Percentiles rank a stretch among this genome's conserved stretches.
phyloP scores from a whole-genome alignment of 1,140 invertebrate genomes.

The Caenorhabditis tropicalis region DNA sequence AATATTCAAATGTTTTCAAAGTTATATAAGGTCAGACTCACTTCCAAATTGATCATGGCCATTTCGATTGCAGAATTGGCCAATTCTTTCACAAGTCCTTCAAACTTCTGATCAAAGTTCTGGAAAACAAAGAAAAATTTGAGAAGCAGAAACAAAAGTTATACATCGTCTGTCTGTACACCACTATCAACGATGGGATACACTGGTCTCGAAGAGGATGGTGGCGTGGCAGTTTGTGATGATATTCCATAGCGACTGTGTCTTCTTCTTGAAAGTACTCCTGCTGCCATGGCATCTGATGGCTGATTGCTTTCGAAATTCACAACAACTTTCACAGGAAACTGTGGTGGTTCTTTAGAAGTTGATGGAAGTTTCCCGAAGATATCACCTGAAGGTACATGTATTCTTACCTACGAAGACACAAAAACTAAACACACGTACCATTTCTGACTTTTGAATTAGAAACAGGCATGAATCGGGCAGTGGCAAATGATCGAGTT shows the following conservation, averaged over 20 bases:
- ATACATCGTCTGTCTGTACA: slow-evolving; percentile 48
- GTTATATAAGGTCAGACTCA: neutral
- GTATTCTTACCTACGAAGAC: too few species aligned
- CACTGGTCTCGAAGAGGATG: slow-evolving; percentile 17
- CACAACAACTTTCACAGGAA: slow-evolving; percentile 3
- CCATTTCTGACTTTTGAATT: neutral
- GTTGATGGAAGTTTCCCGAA: neutral
- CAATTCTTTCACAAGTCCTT: slow-evolving; percentile 17
- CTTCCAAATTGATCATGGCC: slow-evolving; percentile 17
- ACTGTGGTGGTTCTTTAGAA: neutral
- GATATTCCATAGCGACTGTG: neutral
- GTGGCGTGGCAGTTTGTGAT: slow-evolving; percentile 33
- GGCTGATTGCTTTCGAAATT: neutral
- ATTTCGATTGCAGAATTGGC: slow-evolving; percentile 30
- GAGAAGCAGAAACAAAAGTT: neutral
- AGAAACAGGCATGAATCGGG: neutral
- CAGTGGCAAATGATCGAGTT: neutral
- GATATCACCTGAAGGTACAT: neutral
- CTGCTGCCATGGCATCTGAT: neutral
- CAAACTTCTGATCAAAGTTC: slow-evolving; percentile 33
- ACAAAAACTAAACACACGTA: too few species aligned
- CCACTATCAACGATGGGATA: slow-evolving; percentile 44
- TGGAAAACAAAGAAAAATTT: neutral
- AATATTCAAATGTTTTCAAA: neutral
- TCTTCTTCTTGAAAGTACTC: neutral